Evolutionary conservation across 2,113 vertebrate genomes (phyloP).

Genomic region (Colius striatus): DNA sequence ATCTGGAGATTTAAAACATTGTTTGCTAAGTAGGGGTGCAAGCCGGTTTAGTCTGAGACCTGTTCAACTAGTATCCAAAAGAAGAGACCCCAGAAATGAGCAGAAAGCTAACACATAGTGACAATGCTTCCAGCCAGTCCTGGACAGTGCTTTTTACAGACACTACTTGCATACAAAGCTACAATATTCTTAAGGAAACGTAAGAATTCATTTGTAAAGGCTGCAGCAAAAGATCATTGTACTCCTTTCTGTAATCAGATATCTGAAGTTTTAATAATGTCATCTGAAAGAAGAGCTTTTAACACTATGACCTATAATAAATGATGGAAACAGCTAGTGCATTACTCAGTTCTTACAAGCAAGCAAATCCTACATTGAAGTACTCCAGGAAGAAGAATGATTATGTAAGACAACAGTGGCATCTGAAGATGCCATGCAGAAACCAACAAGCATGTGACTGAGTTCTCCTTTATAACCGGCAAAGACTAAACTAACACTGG

Average conservation of each 20-base stretch:
- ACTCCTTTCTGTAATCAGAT: background rate
- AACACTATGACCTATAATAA: background rate
- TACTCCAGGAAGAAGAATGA: background rate
- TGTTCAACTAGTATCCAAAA: background rate
- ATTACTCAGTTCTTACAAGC: background rate
- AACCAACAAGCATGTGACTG: background rate
- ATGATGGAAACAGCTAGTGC: background rate
- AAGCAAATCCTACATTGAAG: background rate
- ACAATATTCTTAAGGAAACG: background rate
- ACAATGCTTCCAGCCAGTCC: background rate
- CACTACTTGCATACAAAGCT: background rate
- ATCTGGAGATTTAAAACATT: background rate
- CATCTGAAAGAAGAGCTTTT: background rate
- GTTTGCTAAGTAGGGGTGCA: background rate
- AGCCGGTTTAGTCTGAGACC: background rate
- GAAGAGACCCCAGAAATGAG: background rate
- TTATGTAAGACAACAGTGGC: background rate
- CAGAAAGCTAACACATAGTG: background rate
- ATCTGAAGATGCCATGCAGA: background rate
- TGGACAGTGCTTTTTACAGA: background rate
- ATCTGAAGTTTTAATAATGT: background rate
- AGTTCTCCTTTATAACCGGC: background rate
- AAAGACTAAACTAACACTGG: background rate
- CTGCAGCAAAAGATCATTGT: background rate
- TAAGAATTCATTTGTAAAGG: background rate